Base-by-base conservation (phyloP, 2,888 invertebrate species). In the Latheticus oryzae region DNA sequence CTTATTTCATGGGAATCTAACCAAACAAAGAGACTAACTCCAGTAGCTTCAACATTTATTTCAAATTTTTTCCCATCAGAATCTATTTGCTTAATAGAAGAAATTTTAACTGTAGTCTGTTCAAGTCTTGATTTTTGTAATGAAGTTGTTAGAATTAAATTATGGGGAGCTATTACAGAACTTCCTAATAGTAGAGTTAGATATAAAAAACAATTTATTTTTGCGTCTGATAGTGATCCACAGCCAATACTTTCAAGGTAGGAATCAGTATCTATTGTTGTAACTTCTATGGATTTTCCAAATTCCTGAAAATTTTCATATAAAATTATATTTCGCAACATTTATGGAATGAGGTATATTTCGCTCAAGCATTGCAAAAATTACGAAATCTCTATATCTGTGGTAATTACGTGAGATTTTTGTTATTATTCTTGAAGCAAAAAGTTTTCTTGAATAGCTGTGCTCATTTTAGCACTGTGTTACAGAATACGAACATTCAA, bases 1-100 rank as follows among this genome's bases (percentile, higher is more conserved):
- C 70, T 73, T 26, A 80, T 72, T 2, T 75, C 72, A 1, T 74
- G 76, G 0, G 83, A 74, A 61, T 89, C 87, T 12, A 90, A 74
- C 88, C 89, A 90, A 1, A 90, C 83, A 74, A 90, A 91, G 3
- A 87, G 77, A 0, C 88, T 84, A 21, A 88, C 79, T 1, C 80
- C 79, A 60, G 85, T 80, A 0, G 84, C 77, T 35, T 63, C 66
- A 5, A 85, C 45, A 17, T 72, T 70, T 7, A 85, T 70, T 11
- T 74, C 57, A 54, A 71, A 79, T 8, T 63, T 60, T 5, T 50
- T 45, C 7, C 64, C 65, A 11, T 30, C 19, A 5, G 43, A 35
- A 37, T 61, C 61, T n/a, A 64, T 40, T 45, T 65, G 60, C 15
- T 24, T 40, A 4, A 77, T 64, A 11, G 60, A 61, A 8, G 50